These are phyloP conservation scores for Centropus unirufus DNA, from an alignment of 2,113 vertebrate species.

Conservation along the genomic window DNA sequence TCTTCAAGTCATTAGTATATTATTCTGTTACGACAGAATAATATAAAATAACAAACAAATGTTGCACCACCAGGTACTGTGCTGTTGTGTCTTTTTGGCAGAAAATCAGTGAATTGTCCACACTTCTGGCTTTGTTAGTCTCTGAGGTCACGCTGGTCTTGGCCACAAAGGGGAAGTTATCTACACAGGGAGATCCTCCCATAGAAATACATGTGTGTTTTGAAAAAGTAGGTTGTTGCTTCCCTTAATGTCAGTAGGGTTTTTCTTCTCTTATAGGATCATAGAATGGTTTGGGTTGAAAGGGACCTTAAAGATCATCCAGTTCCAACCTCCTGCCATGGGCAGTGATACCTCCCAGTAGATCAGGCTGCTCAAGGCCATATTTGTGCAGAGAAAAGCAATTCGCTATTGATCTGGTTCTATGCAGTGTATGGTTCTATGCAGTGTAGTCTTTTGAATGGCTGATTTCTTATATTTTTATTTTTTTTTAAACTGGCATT, in stretches of 20 bases:
- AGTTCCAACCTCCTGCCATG: too few relatives aligned
- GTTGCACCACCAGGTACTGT: neutral
- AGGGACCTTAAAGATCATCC: too few relatives aligned
- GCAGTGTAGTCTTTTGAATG: neutral
- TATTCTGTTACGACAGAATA: fast-evolving
- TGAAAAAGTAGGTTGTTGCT: neutral
- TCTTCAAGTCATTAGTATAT: neutral
- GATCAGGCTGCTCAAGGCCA: too few relatives aligned
- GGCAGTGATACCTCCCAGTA: too few relatives aligned
- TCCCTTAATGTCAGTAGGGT: neutral
- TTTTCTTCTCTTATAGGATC: neutral
- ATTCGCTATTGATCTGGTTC: neutral
- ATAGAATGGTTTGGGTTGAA: too few relatives aligned
- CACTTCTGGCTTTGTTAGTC: neutral
- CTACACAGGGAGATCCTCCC: fast-evolving
- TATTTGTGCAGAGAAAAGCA: neutral
- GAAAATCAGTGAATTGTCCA: neutral
- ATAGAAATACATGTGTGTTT: fast-evolving
- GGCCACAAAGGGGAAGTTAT: fast-evolving
- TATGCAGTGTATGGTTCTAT: too few relatives aligned
- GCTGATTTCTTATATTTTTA: neutral
- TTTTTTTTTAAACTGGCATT: constrained; percentile 19
- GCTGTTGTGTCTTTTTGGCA: neutral
- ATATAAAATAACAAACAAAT: too few relatives aligned
- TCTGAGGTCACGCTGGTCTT: neutral